Base-by-base conservation (phyloP, 1,140 invertebrate genomes). In the Marisa cornuarietis region DNA sequence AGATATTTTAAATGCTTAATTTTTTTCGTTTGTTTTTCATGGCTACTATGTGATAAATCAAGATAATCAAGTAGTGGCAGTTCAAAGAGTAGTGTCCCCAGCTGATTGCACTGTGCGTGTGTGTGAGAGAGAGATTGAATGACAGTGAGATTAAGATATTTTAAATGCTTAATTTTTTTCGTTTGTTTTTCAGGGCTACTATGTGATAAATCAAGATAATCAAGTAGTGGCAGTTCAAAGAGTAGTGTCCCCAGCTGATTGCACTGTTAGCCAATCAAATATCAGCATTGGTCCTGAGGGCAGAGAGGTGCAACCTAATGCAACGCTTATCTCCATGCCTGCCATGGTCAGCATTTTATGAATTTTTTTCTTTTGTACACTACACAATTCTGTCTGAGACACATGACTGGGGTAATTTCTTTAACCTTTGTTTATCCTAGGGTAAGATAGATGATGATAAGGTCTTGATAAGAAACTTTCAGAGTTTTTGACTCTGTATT, bases 61-160 rank as follows among this genome's bases (percentile, higher is more conserved):
- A n/a, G 84, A 86, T 71, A 77, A 83, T 26, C 77, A 83, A 24
- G 63, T 86, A 42, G 68, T 87, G 22, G 66, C 86, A 24, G 86
- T 86, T 18, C 86, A 87, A 81, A 84, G 86, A 82, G 85, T 87
- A 66, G 82, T 82, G 62, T 87, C 86, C 79, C 86, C 86, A 78
- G 84, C 84, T 65, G 86, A 87, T 52, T 85, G 82, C 71, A 85
- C 85, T n/a, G 86, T 24, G 42, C 20, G 72, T 52, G 24, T 74
- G 24, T 58, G n/a, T 52, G 51, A 1, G 26, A n/a, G n/a, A n/a
- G 31, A 42, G 31, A 42, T 42, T 42, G n/a, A 20, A 51, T 54
- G 51, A 18, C n/a, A 24, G 16, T 52, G 51, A 71, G 49, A 54
- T 71, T 18, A 2, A 58, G 54, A 58, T 58, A 58, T 9, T 58